Evolutionary conservation across 2,797 vertebrate species (phyloP), one percentile per base, ranked within the genome.

Genomic region (Enteromius unitaeniatus): DNA sequence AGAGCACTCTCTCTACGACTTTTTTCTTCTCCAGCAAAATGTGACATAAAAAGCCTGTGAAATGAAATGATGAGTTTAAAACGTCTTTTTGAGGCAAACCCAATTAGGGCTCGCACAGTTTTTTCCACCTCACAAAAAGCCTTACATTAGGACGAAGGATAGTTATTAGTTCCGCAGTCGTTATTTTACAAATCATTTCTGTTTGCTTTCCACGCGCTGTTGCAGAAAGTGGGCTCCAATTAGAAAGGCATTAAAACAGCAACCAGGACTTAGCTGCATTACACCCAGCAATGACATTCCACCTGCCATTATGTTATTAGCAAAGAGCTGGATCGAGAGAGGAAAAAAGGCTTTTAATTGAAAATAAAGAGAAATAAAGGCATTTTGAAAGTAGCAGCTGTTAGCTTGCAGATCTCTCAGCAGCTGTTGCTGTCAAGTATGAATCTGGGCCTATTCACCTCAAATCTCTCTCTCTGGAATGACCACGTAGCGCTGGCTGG

Each of bases 61-160:
- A 95, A 95, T 95, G 94, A 95, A 95, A 95, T 95, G 93, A 95
- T 95, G 95, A 95, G 93, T 94, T 95, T 95, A 94, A 95, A 95
- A 95, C 93, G 93, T 93, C 91, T 93, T 92, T 94, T 94, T 95
- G 92, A 92, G 93, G 92, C 91, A 94, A 95, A 95, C 94, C 93
- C 94, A 95, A 95, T 95, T 95, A 95, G 90, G 92, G 89, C 88
- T 87, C 31, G 60, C 77, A 81, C 89, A 90, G 91, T 90, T 88
- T 84, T 86, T 81, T 85, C 77, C 84, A 87, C 87, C 87, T 88
- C 87, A 91, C 93, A 94, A 94, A 95, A 92, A 94, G 94, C 94
- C 91, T 91, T 94, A 87, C 95, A 95, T 95, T 95, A 95, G 92
- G 92, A 93, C 88, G 91, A 92, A 91, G 93, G 93, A 93, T 94